Percentiles rank a stretch among this genome's conserved stretches.
Evolutionary conservation across 92 coral and sea anemone species (phyloP).

Genomic region (Scolanthus callimorphus): DNA sequence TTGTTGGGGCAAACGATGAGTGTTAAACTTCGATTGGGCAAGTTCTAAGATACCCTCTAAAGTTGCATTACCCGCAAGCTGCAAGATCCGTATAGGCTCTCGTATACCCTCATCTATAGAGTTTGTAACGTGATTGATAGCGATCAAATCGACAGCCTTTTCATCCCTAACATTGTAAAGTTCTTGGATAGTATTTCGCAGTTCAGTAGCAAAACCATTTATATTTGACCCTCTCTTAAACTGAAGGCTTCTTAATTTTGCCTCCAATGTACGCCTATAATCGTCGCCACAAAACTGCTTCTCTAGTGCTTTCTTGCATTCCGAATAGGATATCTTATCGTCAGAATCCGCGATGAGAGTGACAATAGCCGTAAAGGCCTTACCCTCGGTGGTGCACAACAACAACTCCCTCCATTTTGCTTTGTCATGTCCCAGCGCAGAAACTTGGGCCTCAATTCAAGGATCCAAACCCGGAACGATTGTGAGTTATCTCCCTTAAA

Average conservation of each 20-base stretch:
- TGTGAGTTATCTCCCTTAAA: slow-evolving; percentile 13
- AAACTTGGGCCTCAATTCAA: slow-evolving; percentile 26
- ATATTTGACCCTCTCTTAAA: slow-evolving; percentile 16
- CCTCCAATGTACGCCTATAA: slow-evolving; percentile 13
- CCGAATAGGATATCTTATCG: slow-evolving; percentile 11
- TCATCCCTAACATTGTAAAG: slow-evolving; percentile 21
- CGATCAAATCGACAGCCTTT: slow-evolving; percentile 27
- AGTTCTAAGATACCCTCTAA: slow-evolving; percentile 12
- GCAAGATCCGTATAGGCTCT: slow-evolving; percentile 4
- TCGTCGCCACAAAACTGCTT: slow-evolving; percentile 8
- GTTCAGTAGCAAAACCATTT: slow-evolving; percentile 15
- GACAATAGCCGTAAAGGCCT: slow-evolving; percentile 6
- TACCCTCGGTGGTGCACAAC: slow-evolving; percentile 19
- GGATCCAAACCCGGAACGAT: slow-evolving; percentile 26
- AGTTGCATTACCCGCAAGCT: slow-evolving; percentile 3
- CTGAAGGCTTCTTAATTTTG: slow-evolving; percentile 24
- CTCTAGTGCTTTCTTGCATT: not conserved
- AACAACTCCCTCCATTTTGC: slow-evolving; percentile 18
- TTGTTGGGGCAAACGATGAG: slow-evolving; percentile 1
- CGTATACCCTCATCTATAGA: slow-evolving; percentile 14
- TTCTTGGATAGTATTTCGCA: slow-evolving; percentile 20
- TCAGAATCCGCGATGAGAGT: slow-evolving; percentile 10
- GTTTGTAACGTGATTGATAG: slow-evolving; percentile 25
- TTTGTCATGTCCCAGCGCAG: slow-evolving; percentile 36
- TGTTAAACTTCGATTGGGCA: not conserved